Percentiles rank a stretch among this genome's conserved stretches.
Evolutionary conservation across 1,140 invertebrate genomes (phyloP).

Genomic region (Bursaphelenchus mucronatus): DNA sequence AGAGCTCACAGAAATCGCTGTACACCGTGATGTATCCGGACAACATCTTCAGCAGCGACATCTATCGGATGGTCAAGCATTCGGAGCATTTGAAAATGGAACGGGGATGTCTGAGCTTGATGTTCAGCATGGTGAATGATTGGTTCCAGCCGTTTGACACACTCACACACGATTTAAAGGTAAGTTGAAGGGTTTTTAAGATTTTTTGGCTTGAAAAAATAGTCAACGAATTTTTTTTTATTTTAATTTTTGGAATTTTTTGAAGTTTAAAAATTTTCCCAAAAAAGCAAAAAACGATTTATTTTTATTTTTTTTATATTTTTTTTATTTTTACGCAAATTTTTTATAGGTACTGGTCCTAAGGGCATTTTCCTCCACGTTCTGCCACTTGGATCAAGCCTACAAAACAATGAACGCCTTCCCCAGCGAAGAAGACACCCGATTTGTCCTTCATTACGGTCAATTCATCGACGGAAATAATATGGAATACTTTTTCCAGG

Average conservation of each 20-base stretch:
- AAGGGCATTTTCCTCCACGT: constrained; percentile 32
- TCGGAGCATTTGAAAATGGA: constrained; percentile 51
- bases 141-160: constrained; percentile 47
- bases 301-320: neutral
- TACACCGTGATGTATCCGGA: constrained; percentile 52
- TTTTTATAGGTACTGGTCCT: constrained; percentile 29
- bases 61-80: constrained; percentile 45
- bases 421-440: constrained; percentile 20
- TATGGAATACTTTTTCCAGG: constrained; percentile 40
- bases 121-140: constrained; percentile 47
- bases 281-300: neutral
- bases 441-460: constrained; percentile 45
- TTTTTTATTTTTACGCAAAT: constrained; percentile 3
- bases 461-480: constrained; percentile 43
- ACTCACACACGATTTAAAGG: constrained; percentile 36
- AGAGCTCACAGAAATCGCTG: constrained; percentile 46
- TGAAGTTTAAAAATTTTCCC: neutral
- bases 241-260: neutral
- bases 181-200: constrained; percentile 12
- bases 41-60: constrained; percentile 42
- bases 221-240: too few species aligned
- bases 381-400: constrained; percentile 46
- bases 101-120: constrained; percentile 45
- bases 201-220: neutral
- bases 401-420: constrained; percentile 31